Evolutionary conservation across 2,113 vertebrate genomes (phyloP), one percentile per base, ranked within the genome.

Genomic region (Callaeas wilsoni): DNA sequence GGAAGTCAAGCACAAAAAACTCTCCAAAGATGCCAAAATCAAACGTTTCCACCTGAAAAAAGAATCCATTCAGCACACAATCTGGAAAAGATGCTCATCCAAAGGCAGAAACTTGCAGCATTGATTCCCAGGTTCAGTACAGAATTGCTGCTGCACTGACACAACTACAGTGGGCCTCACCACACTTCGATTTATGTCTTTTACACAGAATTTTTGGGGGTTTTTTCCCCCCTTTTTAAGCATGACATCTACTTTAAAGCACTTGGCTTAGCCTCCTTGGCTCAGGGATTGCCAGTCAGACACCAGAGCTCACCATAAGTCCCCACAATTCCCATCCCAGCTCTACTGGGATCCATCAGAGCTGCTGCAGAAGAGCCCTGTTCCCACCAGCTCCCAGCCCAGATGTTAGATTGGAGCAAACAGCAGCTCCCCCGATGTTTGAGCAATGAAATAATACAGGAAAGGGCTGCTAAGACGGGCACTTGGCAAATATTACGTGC

Each of bases 161-260:
- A 16, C 1, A 30, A 30, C 27, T 32, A 16, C 8, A 49, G 1
- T 1, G 42, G 53, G 53, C 42, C 27, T 77, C 30, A 46, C 14
- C 52, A 53, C 5, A 22, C 0, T 0, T 1, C 1, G 0, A 55
- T 25, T 46, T 70, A 22, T 16, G 10, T 2, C 33, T 67, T 62
- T 37, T 20, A 87, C 4, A n/a, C 3, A 0, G 3, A 11, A 25
- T 37, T 80, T 23, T 21, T 16, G 3, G 13, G 15, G 6, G 20
- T 39, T 68, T 16, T 32, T 30, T 7, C 0, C 3, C 2, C 3
- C 2, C 3, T 6, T 56, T 33, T 23, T 35, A 73, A 80, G 41
- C n/a, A 39, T 6, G 2, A 18, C 20, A 5, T n/a, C 37, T n/a
- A 17, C 44, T 64, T 68, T 10, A 20, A 30, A 83, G 18, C 37